phyloP scores from a whole-genome alignment of 2,113 vertebrate genomes.

The Cepphus grylle region DNA sequence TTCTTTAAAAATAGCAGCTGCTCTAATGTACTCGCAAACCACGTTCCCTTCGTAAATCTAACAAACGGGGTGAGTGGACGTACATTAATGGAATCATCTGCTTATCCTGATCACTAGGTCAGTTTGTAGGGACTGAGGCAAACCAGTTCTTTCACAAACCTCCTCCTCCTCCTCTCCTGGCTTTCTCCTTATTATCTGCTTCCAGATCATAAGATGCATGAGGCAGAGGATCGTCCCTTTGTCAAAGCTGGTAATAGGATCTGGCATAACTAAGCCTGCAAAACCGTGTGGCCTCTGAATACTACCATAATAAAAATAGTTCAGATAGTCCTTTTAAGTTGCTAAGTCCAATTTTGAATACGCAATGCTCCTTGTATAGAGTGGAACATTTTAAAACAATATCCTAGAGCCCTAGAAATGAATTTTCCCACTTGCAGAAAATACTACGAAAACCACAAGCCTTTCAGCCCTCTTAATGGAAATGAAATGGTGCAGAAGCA shows the following conservation, averaged over 20 bases:
- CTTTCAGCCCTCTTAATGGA: background rate
- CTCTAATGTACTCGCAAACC: background rate
- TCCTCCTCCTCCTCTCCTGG: background rate
- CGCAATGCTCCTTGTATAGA: rapidly evolving
- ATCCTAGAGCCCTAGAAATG: background rate
- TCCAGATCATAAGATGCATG: background rate
- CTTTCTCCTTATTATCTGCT: background rate
- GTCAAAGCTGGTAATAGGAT: background rate
- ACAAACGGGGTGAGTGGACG: background rate
- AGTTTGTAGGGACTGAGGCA: background rate
- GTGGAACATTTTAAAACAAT: background rate
- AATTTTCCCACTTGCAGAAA: background rate
- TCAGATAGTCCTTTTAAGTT: background rate
- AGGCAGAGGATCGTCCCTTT: background rate
- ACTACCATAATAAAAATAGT: background rate
- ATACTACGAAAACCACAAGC: background rate
- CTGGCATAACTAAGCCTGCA: background rate
- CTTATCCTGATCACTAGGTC: background rate
- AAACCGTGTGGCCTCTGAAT: background rate
- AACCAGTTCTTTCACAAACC: background rate
- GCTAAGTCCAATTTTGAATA: background rate
- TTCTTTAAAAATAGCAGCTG: background rate
- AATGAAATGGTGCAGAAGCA: background rate
- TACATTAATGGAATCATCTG: background rate
- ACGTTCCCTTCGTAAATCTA: background rate